These are phyloP conservation scores for Pogonocherus hispidulus DNA, from an alignment of 2,888 invertebrate genomes.

Conservation along the genomic window DNA sequence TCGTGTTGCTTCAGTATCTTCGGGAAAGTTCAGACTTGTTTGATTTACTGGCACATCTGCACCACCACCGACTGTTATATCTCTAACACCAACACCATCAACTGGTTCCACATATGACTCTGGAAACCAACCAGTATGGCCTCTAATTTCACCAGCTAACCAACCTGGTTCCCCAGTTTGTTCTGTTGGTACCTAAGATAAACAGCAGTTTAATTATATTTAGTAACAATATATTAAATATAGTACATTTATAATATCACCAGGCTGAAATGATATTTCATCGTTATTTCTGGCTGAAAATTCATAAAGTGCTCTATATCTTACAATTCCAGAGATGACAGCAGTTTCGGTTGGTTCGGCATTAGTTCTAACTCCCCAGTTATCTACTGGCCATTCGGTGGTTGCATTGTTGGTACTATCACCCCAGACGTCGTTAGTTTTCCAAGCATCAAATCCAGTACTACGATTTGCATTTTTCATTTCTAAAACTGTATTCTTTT, in stretches of 20 bases:
- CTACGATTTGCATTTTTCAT: constrained; percentile 66
- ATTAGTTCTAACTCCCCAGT: constrained; percentile 58
- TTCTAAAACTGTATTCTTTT: constrained; percentile 69
- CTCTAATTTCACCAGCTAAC: constrained; percentile 92
- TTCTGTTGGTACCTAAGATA: constrained; percentile 75
- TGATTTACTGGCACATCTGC: constrained; percentile 57
- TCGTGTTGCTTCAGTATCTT: constrained; percentile 59
- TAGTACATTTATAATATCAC: constrained; percentile 87
- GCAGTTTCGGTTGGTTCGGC: constrained; percentile 60
- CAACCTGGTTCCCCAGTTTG: constrained; percentile 97
- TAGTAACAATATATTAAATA: constrained; percentile 25
- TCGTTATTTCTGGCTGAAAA: constrained; percentile 93
- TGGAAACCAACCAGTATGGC: constrained; percentile 96
- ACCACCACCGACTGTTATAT: constrained; percentile 58
- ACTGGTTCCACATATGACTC: constrained; percentile 93
- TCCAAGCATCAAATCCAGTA: constrained; percentile 73
- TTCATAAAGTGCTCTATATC: constrained; percentile 93
- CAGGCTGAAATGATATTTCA: constrained; percentile 93
- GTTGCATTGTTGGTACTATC: constrained; percentile 53
- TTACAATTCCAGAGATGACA: constrained; percentile 71
- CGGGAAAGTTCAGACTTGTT: constrained; percentile 62
- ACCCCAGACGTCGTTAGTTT: constrained; percentile 70
- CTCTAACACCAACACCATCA: constrained; percentile 67
- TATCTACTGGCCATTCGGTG: constrained; percentile 70
- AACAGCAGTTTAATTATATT: not conserved